Evolutionary conservation across 2,888 invertebrate genomes (phyloP).

Genomic region (Meghimatium bilineatum): DNA sequence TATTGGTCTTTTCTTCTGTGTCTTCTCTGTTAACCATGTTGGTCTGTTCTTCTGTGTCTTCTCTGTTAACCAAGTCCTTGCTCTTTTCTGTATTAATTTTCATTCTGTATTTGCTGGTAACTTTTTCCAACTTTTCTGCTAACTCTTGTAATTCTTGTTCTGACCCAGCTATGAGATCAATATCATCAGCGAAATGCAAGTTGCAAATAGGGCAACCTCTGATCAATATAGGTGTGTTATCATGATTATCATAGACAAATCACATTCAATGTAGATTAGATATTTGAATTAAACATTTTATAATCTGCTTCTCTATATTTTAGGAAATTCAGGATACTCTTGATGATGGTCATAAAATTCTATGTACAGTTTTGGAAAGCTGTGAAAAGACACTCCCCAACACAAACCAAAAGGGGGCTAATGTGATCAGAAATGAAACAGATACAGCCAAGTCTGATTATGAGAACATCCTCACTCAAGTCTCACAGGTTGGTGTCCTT

Average conservation of each 20-base stretch:
- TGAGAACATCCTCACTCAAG: constrained; percentile 85
- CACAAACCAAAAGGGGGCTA: constrained; percentile 91
- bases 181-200: too few species aligned
- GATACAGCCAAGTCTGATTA: constrained; percentile 92
- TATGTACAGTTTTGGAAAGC: constrained; percentile 85
- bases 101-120: too few species aligned
- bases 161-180: too few species aligned
- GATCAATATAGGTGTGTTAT: too few species aligned
- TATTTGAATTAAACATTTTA: not conserved
- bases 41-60: too few species aligned
- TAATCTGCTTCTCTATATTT: constrained; percentile 76
- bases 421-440: constrained; percentile 93
- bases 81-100: too few species aligned
- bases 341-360: constrained; percentile 92
- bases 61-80: too few species aligned
- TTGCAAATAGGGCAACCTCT: too few species aligned
- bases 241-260: not conserved
- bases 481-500: constrained; percentile 75
- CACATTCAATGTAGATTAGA: not conserved
- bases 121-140: too few species aligned
- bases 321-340: constrained; percentile 92
- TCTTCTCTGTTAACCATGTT: too few species aligned
- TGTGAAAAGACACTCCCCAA: constrained; percentile 95
- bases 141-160: too few species aligned
- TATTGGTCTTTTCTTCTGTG: too few species aligned